phyloP scores from a whole-genome alignment of 2,113 vertebrate genomes.

The Laticauda laticaudata region DNA sequence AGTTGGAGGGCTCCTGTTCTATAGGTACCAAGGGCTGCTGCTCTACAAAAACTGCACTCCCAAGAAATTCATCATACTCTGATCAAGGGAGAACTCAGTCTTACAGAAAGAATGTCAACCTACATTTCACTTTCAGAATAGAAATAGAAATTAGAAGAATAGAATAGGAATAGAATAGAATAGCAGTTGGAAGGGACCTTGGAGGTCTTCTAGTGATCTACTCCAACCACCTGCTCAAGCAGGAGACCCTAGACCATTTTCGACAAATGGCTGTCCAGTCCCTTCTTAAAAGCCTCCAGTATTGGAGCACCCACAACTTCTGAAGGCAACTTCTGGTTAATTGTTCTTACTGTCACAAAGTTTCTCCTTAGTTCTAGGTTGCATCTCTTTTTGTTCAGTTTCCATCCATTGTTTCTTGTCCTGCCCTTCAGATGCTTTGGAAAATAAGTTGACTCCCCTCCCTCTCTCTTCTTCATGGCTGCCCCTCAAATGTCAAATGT shows the following conservation, averaged over 20 bases:
- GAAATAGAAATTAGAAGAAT: too few species aligned
- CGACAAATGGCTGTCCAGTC: not conserved
- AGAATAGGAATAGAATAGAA: not conserved
- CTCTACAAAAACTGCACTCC: not conserved
- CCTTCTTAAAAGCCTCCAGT: not conserved
- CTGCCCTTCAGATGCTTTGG: not conserved
- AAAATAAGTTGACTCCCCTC: not conserved
- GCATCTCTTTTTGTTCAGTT: not conserved
- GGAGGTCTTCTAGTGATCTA: not conserved
- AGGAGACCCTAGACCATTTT: not conserved
- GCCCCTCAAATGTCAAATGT: not conserved
- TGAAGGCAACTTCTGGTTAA: not conserved
- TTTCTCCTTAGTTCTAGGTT: not conserved
- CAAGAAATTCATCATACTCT: not conserved
- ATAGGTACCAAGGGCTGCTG: not conserved
- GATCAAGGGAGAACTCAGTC: not conserved
- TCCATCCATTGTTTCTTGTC: not conserved
- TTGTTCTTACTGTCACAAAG: not conserved
- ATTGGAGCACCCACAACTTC: not conserved
- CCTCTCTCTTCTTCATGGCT: not conserved
- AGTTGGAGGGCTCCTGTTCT: too few species aligned
- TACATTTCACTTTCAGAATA: not conserved
- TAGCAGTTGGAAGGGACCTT: not conserved
- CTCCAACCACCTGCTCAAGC: not conserved
- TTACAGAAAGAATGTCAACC: not conserved